phyloP scores from a whole-genome alignment of 2,113 vertebrate genomes.

The Prietella phreatophila region DNA sequence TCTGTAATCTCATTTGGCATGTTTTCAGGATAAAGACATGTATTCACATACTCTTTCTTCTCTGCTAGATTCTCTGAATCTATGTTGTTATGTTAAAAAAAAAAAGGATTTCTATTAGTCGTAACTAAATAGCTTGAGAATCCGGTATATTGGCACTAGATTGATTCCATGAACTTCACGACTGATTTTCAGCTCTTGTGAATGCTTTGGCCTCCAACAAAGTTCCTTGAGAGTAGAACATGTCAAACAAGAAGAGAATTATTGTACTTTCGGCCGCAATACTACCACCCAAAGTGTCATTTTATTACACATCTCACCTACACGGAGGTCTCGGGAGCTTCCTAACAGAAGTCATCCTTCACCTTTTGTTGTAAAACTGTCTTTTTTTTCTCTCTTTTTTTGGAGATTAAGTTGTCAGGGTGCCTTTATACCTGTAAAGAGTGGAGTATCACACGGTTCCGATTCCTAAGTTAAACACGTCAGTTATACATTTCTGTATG shows the following conservation, averaged over 20 bases:
- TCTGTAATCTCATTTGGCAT: conserved; percentile 46
- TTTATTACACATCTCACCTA: background rate
- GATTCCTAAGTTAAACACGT: no score
- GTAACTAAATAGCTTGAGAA: background rate
- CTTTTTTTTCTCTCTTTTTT: background rate
- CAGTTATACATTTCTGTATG: no score
- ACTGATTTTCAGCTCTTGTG: background rate
- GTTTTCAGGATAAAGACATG: conserved; percentile 41
- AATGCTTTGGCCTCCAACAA: background rate
- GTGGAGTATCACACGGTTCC: no score
- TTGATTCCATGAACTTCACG: background rate
- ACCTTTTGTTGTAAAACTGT: background rate
- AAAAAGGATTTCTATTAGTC: background rate
- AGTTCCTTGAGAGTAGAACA: background rate
- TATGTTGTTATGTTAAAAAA: background rate
- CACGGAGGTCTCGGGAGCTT: background rate
- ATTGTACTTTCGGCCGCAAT: background rate
- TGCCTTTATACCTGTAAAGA: no score
- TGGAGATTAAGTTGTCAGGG: background rate
- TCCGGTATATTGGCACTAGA: background rate
- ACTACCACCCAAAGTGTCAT: background rate
- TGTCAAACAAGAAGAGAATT: background rate
- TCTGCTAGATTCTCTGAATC: background rate
- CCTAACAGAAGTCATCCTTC: background rate
- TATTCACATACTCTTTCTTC: background rate